A percentile compares a stretch with the other conserved stretches of the same genome.
These are phyloP conservation scores for Odontophorus gujanensis DNA, from an alignment of 2,113 vertebrate genomes.

Conservation along the genomic window DNA sequence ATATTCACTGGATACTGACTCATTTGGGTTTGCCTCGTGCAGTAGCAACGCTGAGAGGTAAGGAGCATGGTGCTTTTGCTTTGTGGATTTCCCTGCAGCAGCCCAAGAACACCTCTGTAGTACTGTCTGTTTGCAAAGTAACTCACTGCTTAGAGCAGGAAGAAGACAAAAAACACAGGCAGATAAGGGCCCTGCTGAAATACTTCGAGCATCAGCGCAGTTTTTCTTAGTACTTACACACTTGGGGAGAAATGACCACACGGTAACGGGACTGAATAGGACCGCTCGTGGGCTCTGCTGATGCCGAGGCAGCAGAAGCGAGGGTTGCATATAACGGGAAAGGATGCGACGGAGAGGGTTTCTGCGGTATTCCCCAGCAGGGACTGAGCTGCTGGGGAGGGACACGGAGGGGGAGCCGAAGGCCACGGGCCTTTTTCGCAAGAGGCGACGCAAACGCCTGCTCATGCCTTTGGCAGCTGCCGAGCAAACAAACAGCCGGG, in stretches of 20 bases:
- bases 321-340: background rate
- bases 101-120: background rate
- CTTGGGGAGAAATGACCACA: accelerated
- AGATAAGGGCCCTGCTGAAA: accelerated
- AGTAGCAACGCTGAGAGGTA: too few relatives aligned
- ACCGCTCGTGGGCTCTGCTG: accelerated
- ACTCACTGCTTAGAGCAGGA: accelerated
- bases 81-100: background rate
- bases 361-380: background rate
- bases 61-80: background rate
- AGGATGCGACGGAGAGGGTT: background rate
- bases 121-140: background rate
- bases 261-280: background rate
- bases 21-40: background rate
- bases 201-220: accelerated
- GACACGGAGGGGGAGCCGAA: background rate
- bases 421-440: background rate
- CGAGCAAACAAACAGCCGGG: background rate
- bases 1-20: background rate
- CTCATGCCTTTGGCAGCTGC: background rate
- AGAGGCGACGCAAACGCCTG: background rate
- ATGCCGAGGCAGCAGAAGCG: background rate
- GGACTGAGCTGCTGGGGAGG: background rate
- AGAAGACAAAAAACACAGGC: accelerated
- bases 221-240: background rate